Conservation (phyloP, 2,113 vertebrate genomes). For the Columba livia region DNA sequence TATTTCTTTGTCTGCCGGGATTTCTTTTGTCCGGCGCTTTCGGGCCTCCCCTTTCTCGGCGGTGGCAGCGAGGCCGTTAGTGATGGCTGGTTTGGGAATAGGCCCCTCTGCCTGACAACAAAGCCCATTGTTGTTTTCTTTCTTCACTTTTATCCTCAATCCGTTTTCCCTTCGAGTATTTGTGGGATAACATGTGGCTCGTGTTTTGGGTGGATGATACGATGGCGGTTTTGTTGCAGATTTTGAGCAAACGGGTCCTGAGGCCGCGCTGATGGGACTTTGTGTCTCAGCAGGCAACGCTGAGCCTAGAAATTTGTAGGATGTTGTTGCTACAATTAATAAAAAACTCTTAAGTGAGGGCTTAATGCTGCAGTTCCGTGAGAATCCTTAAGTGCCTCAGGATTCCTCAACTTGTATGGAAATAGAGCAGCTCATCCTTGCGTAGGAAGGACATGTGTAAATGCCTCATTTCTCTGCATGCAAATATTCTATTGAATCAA, state of each 20-base stretch:
- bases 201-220: slow-evolving; percentile 16
- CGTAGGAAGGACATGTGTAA: not conserved
- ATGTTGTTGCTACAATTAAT: not conserved
- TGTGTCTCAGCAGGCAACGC: fast-evolving
- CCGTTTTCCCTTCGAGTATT: slow-evolving; percentile 69
- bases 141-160: slow-evolving; percentile 71
- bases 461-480: not conserved
- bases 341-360: not conserved
- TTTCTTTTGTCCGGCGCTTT: slow-evolving; percentile 85
- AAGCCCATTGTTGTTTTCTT: slow-evolving; percentile 76
- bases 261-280: not conserved
- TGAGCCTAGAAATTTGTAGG: too few relatives aligned
- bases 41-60: slow-evolving; percentile 75
- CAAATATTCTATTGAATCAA: not conserved
- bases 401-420: not conserved
- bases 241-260: not conserved
- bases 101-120: slow-evolving; percentile 54
- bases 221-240: not conserved
- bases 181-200: slow-evolving; percentile 47
- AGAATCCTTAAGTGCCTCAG: not conserved
- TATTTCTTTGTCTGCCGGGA: slow-evolving; percentile 91
- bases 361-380: not conserved
- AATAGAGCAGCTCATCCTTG: not conserved
- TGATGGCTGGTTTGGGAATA: slow-evolving; percentile 86
- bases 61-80: slow-evolving; percentile 87